Conservation (phyloP, 2,113 vertebrate species). For the Pithys albifrons region DNA sequence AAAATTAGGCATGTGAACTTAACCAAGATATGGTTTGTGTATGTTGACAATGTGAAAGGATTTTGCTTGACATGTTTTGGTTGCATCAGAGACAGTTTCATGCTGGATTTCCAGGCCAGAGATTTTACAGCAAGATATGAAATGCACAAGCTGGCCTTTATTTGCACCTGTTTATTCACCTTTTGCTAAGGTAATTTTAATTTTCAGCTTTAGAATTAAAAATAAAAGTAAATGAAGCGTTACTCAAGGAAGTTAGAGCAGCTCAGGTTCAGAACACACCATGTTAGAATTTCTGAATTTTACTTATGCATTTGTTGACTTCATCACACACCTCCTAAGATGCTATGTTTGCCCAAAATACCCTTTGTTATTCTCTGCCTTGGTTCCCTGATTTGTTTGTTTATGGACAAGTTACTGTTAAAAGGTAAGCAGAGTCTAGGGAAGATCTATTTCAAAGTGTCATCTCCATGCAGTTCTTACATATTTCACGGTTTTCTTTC, state of each 20-base stretch:
- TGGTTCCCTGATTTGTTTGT: neutral
- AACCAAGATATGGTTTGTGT: neutral
- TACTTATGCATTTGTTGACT: neutral
- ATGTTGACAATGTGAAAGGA: neutral
- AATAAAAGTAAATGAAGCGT: conserved; percentile 25
- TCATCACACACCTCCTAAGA: neutral
- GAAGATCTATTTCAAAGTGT: neutral
- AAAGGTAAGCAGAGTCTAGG: neutral
- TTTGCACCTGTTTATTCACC: neutral
- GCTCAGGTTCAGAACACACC: neutral
- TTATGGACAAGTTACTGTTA: neutral
- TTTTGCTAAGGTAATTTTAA: neutral
- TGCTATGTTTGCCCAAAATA: neutral
- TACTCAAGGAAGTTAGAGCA: neutral
- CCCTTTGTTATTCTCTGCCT: neutral
- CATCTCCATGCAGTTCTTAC: neutral
- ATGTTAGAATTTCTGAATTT: neutral
- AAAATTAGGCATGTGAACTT: neutral
- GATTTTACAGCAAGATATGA: neutral
- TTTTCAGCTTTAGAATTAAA: neutral
- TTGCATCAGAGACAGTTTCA: neutral
- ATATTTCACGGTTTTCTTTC: neutral
- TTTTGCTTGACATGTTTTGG: neutral
- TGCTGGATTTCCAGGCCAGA: neutral
- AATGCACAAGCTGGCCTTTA: neutral